Evolutionary conservation across 2,888 invertebrate species (phyloP).

Genomic region (Euplagia quadripunctaria): DNA sequence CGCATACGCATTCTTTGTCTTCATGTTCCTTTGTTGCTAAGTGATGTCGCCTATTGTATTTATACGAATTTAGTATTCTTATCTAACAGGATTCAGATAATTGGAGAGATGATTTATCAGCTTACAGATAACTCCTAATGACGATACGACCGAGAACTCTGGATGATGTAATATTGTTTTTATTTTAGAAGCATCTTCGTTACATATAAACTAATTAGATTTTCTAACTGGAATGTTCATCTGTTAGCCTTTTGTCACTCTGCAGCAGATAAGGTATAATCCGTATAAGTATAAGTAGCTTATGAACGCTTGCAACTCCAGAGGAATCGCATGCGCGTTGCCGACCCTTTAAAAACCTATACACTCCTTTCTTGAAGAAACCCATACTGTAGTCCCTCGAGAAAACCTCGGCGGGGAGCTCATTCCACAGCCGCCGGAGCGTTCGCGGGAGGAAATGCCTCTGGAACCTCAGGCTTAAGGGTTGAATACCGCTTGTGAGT

Average conservation of each 20-base stretch:
- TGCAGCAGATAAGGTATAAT: neutral
- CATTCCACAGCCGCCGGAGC: too few species aligned
- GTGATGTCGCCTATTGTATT: conserved; percentile 39
- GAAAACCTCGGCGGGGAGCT: too few species aligned
- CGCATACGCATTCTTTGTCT: conserved; percentile 73
- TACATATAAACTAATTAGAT: neutral
- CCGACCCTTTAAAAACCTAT: too few species aligned
- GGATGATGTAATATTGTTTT: neutral
- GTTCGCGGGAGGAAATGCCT: too few species aligned
- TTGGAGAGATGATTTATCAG: conserved; percentile 53
- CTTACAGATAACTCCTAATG: conserved; percentile 32
- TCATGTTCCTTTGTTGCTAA: conserved; percentile 71
- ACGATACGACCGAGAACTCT: neutral
- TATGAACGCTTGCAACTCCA: too few species aligned
- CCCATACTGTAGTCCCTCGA: too few species aligned
- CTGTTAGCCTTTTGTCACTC: neutral
- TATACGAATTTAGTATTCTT: conserved; percentile 23
- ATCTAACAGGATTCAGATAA: conserved; percentile 59
- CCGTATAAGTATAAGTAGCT: too few species aligned
- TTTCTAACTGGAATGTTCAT: neutral
- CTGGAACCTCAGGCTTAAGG: too few species aligned
- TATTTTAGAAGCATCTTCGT: neutral
- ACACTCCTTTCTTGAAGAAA: too few species aligned
- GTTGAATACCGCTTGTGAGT: too few species aligned
- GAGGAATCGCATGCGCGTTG: too few species aligned